Evolutionary conservation across 2,888 invertebrate species (phyloP).

Genomic region (Erynnis tages): DNA sequence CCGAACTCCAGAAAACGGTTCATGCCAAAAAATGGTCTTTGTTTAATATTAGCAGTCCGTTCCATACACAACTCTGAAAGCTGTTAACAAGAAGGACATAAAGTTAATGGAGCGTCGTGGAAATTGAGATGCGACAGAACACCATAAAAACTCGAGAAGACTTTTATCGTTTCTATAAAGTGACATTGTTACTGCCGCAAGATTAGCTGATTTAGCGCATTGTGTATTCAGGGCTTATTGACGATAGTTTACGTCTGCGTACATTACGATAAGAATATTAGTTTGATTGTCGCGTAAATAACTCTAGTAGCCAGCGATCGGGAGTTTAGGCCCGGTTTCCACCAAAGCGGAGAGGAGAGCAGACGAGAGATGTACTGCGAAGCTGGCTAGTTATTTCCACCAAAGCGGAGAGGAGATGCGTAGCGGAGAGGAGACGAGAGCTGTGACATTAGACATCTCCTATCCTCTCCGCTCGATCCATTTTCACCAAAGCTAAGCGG

Average conservation of each 20-base stretch:
- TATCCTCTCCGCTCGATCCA: too few relatives aligned
- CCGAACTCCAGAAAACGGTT: too few relatives aligned
- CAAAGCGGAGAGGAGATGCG: too few relatives aligned
- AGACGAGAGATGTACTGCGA: too few relatives aligned
- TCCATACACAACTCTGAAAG: too few relatives aligned
- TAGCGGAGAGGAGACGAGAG: too few relatives aligned
- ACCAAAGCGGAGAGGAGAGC: too few relatives aligned
- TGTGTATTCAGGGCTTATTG: slow-evolving; percentile 18
- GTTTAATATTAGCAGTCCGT: too few relatives aligned
- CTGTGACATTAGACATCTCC: too few relatives aligned
- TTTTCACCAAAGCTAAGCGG: too few relatives aligned
- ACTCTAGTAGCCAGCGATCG: slow-evolving; percentile 29
- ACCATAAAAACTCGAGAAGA: slow-evolving; percentile 6
- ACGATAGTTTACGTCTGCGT: slow-evolving; percentile 18
- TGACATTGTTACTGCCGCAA: slow-evolving; percentile 11
- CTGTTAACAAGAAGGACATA: background rate
- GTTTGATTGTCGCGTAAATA: slow-evolving; percentile 39
- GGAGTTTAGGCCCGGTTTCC: slow-evolving; percentile 32
- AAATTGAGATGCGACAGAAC: slow-evolving; percentile 1
- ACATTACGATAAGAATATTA: slow-evolving; percentile 25
- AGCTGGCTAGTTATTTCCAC: too few relatives aligned
- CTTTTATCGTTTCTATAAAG: slow-evolving; percentile 8
- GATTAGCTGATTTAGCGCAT: slow-evolving; percentile 17
- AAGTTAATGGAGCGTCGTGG: background rate
- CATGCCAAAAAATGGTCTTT: too few relatives aligned